A percentile compares a stretch with the other conserved stretches of the same genome.
phyloP scores from a whole-genome alignment of 2,113 vertebrate genomes.

The Ptychochromis oligacanthus region DNA sequence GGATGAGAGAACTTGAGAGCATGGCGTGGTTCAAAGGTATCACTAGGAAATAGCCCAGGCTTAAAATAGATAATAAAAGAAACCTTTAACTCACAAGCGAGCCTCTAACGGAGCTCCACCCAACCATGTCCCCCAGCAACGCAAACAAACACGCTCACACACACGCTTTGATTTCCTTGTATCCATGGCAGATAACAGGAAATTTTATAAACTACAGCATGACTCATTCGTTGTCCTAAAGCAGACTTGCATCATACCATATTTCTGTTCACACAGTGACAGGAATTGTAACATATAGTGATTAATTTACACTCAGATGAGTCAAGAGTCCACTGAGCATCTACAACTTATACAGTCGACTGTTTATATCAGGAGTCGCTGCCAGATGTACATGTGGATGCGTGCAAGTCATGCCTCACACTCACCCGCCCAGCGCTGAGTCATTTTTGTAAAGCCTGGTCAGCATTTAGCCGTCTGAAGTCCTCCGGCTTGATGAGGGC shows the following conservation, averaged over 20 bases:
- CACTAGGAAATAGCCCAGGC: not conserved
- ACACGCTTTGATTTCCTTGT: not conserved
- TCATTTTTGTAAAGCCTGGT: conserved; percentile 33
- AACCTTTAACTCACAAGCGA: conserved; percentile 26
- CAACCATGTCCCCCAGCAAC: conserved; percentile 26
- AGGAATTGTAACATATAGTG: not conserved
- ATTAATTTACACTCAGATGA: conserved; percentile 1
- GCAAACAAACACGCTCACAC: conserved; percentile 35
- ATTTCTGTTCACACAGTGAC: not conserved
- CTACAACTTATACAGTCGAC: not conserved
- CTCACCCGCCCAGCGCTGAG: conserved; percentile 24
- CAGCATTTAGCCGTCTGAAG: conserved; percentile 8
- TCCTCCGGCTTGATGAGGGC: not conserved
- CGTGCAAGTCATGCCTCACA: not conserved
- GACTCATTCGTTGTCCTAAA: not conserved
- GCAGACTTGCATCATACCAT: not conserved
- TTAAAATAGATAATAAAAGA: conserved; percentile 43
- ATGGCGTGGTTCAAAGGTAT: not conserved
- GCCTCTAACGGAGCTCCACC: conserved; percentile 8
- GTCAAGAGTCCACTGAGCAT: not conserved
- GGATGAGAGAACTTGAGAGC: not conserved
- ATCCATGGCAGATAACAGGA: not conserved
- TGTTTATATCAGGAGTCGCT: not conserved
- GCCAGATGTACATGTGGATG: conserved; percentile 17
- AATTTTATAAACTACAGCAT: not conserved